Conservation (phyloP, 1,140 invertebrate species). For the Dermatophagoides farinae region DNA sequence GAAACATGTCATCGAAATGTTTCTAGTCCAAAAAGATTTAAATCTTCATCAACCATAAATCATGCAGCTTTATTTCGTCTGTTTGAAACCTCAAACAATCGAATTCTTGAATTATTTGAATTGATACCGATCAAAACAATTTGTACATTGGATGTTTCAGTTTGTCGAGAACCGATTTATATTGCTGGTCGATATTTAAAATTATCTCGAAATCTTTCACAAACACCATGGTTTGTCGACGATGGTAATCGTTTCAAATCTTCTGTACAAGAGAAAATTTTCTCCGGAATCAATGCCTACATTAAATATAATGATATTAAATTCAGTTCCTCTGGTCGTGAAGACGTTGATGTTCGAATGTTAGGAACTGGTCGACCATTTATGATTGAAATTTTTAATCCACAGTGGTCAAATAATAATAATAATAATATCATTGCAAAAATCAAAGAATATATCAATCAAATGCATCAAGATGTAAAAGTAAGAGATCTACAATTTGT, state of each 20-base stretch:
- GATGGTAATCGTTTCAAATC: constrained; percentile 50
- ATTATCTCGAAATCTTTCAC: constrained; percentile 57
- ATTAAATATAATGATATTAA: constrained; percentile 37
- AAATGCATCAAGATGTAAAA: constrained; percentile 28
- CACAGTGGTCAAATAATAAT: constrained; percentile 23
- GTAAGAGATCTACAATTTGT: constrained; percentile 43
- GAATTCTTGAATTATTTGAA: neutral
- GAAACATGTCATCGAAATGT: neutral
- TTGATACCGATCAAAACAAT: neutral
- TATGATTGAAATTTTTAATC: constrained; percentile 54
- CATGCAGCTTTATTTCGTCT: neutral
- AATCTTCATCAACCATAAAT: constrained; percentile 3
- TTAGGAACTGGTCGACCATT: constrained; percentile 49
- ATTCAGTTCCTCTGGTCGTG: constrained; percentile 72
- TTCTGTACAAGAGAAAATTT: constrained; percentile 78
- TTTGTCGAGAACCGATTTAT: constrained; percentile 19
- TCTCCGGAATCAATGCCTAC: constrained; percentile 32
- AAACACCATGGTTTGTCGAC: constrained; percentile 81
- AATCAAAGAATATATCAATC: constrained; percentile 18
- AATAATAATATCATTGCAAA: constrained; percentile 23
- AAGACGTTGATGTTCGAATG: constrained; percentile 68
- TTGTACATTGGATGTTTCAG: neutral
- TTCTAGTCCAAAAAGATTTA: constrained; percentile 2
- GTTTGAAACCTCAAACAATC: neutral
- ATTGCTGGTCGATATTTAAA: constrained; percentile 59